These are phyloP conservation scores for Amphipoea lucens DNA, from an alignment of 2,888 invertebrate genomes.

Conservation along the genomic window DNA sequence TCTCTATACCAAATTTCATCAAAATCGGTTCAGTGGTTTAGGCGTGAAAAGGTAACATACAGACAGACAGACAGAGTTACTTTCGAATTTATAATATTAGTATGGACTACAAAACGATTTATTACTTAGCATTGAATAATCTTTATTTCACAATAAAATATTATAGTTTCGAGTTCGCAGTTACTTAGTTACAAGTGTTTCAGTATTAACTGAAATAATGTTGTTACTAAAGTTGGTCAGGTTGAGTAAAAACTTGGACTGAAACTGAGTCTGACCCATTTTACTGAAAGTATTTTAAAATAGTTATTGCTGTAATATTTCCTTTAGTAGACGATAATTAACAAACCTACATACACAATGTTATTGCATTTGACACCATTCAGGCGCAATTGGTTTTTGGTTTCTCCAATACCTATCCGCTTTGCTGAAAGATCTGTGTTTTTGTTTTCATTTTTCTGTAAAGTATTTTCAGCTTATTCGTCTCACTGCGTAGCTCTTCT, in stretches of 20 bases:
- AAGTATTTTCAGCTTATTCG: background rate
- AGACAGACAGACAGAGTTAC: no score
- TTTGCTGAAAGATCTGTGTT: background rate
- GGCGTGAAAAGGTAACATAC: no score
- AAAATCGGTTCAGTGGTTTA: no score
- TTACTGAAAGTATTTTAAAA: background rate
- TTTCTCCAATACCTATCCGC: background rate
- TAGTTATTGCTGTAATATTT: conserved; percentile 3
- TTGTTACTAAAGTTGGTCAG: conserved; percentile 8
- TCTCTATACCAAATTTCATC: no score
- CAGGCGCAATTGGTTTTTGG: background rate
- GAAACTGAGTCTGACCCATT: conserved; percentile 4
- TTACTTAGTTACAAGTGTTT: background rate
- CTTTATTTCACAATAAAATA: background rate
- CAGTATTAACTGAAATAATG: background rate
- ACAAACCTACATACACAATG: background rate
- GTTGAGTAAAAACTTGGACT: background rate
- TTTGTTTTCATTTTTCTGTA: background rate
- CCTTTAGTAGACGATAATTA: background rate
- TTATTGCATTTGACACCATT: background rate
- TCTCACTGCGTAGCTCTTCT: no score
- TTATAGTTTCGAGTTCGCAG: no score
- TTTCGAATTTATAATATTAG: no score
- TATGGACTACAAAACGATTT: no score
- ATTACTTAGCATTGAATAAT: background rate